Evolutionary conservation across 2,888 invertebrate species (phyloP).

Genomic region (Nebria brevicollis): DNA sequence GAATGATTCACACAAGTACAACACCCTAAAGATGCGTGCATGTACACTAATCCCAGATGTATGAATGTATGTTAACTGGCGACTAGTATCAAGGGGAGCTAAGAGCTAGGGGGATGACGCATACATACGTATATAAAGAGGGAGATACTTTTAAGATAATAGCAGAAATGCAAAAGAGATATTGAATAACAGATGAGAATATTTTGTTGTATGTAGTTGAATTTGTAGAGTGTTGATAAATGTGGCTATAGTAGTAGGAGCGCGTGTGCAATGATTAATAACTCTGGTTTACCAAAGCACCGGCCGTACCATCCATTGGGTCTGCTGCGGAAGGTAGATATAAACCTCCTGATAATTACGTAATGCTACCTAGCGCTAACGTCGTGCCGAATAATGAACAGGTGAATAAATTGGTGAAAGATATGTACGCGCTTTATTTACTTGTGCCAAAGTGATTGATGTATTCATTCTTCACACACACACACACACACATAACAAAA

Average conservation of each 20-base stretch:
- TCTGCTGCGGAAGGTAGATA: constrained; percentile 6
- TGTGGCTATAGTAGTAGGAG: too few species aligned
- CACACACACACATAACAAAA: not conserved
- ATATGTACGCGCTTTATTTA: constrained; percentile 39
- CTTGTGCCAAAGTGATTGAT: constrained; percentile 40
- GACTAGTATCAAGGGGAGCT: not conserved
- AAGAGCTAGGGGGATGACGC: not conserved
- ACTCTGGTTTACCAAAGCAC: constrained; percentile 21
- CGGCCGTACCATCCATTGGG: not conserved
- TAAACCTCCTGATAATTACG: constrained; percentile 39
- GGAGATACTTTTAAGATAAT: too few species aligned
- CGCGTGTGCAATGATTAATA: constrained; percentile 31
- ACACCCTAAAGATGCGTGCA: not conserved
- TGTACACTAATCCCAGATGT: not conserved
- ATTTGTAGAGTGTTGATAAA: too few species aligned
- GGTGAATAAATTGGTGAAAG: constrained; percentile 40
- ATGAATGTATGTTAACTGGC: not conserved
- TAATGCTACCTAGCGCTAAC: constrained; percentile 12
- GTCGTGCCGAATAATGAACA: constrained; percentile 32
- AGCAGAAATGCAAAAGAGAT: too few species aligned
- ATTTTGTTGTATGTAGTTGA: too few species aligned
- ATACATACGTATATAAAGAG: not conserved
- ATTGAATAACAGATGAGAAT: too few species aligned
- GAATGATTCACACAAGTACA: not conserved
- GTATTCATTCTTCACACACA: constrained; percentile 3